phyloP scores from a whole-genome alignment of 1,140 invertebrate genomes.

The Chironomus striatipennis region DNA sequence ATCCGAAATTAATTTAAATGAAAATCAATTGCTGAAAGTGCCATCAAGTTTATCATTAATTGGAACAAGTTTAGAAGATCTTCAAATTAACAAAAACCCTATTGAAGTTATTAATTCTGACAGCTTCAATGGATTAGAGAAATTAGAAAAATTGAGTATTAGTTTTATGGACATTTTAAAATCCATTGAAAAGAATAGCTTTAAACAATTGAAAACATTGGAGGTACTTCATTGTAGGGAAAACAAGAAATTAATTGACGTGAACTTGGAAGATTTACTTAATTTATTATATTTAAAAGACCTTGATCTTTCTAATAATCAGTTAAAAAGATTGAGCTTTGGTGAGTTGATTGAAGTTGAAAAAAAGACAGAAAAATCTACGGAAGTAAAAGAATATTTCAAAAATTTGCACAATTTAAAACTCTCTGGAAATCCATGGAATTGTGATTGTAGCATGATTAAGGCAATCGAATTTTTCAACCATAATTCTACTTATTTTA shows the following conservation, averaged over 20 bases:
- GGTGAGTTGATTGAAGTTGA: constrained; percentile 28
- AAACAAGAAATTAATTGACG: constrained; percentile 32
- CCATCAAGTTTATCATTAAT: constrained; percentile 45
- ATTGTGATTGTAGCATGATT: constrained; percentile 48
- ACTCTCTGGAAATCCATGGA: constrained; percentile 48
- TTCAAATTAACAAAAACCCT: constrained; percentile 49
- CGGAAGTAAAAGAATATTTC: constrained; percentile 28
- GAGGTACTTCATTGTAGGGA: constrained; percentile 32
- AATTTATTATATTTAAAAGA: constrained; percentile 30
- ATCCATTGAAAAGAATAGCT: constrained; percentile 43
- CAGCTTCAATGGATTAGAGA: constrained; percentile 46
- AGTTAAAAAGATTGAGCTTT: constrained; percentile 41
- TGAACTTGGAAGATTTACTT: constrained; percentile 31
- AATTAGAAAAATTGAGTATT: constrained; percentile 46
- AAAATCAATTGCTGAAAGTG: constrained; percentile 47
- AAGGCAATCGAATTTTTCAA: constrained; percentile 30
- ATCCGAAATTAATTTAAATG: constrained; percentile 45
- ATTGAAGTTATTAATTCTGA: constrained; percentile 46
- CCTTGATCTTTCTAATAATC: constrained; percentile 41
- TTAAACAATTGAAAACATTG: constrained; percentile 41
- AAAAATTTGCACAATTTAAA: constrained; percentile 41
- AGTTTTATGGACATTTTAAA: constrained; percentile 46
- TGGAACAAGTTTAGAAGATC: constrained; percentile 42
- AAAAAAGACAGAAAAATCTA: background rate
- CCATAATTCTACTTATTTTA: background rate